Evolutionary conservation across 1,140 invertebrate species (phyloP), one percentile per base, ranked within the genome.

Genomic region (Bombus balteatus): DNA sequence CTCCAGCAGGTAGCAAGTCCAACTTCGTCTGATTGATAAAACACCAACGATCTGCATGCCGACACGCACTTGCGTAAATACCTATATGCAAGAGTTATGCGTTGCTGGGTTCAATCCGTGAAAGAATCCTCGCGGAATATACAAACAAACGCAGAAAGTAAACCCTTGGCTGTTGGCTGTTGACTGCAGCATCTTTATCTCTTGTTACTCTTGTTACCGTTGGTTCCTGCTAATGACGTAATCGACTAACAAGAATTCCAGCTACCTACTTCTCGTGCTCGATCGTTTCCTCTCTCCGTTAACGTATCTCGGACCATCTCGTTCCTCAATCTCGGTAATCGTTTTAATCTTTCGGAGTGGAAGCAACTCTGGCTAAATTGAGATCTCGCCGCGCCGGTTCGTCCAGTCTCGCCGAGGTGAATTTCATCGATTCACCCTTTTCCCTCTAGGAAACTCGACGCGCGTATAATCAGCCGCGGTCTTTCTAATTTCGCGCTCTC

Each of bases 261-360:
- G 75, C 81, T 76, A 71, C 57, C 81, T 34, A 43, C 72, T 65
- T 37, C 80, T 41, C 72, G 41, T 59, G 34, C 75, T 68, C 77
- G 84, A 86, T 88, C 83, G 79, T 80, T 89, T 73, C 37, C 82
- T 66, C 41, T 59, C 57, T 34, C 41, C n/a, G 59, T 75, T 34
- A 37, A 22, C 57, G 81, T 62, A 65, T 32, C 53, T 53, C 73
- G 74, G 79, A 74, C 78, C 87, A 65, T 85, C 85, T 82, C 77
- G 73, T 79, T 87, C 70, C 86, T 88, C 82, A 86, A 90, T 90
- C 86, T 88, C 79, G 82, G 88, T 90, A 90, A 90, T 90, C 88
- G 88, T 90, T 90, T 90, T 88, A 90, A 90, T 90, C 86, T 83
- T 62, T 90, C 68, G 66, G 12, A 12, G 72, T 53, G 79, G 70